Conservation (phyloP, 2,113 vertebrate genomes). For the Mesocricetus auratus region DNA sequence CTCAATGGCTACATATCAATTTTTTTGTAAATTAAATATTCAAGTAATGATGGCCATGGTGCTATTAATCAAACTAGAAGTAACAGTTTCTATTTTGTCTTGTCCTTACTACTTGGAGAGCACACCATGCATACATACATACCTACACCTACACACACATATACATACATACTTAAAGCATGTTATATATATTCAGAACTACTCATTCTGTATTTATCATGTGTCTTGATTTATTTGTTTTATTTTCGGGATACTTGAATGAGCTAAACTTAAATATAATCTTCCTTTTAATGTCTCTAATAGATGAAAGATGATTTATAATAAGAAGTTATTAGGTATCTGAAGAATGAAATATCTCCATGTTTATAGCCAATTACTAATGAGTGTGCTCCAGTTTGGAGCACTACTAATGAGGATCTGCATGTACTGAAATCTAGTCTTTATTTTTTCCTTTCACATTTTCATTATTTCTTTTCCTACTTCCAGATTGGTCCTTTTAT, state of each 20-base stretch:
- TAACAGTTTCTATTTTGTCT: not conserved
- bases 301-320: not conserved
- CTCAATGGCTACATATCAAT: not conserved
- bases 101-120: not conserved
- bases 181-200: not conserved
- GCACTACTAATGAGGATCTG: not conserved
- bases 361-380: not conserved
- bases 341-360: not conserved
- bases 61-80: not conserved
- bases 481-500: not conserved
- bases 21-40: conserved; percentile 26
- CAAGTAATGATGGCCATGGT: not conserved
- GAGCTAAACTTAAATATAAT: not conserved
- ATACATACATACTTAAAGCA: not conserved
- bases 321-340: not conserved
- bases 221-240: not conserved
- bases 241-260: not conserved
- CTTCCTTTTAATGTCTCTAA: not conserved
- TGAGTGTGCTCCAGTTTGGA: not conserved
- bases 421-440: not conserved
- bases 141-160: not conserved
- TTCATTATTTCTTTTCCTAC: not conserved
- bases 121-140: not conserved
- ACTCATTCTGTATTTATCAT: not conserved
- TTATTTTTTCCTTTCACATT: not conserved